Evolutionary conservation across 2,797 vertebrate species (phyloP).

Genomic region (Mionectes olivaceus): DNA sequence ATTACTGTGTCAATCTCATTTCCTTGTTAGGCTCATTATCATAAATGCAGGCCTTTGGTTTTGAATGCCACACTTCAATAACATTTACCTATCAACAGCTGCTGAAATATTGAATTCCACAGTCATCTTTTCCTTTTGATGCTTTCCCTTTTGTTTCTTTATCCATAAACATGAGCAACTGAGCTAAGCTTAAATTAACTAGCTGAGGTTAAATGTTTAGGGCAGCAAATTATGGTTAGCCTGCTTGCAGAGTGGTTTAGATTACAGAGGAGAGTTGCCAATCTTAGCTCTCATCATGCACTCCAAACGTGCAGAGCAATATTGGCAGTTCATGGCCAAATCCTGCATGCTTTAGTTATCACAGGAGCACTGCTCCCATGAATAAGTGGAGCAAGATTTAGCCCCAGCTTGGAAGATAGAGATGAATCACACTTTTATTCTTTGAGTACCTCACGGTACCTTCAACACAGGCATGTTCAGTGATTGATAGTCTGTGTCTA

Average conservation of each 20-base stretch:
- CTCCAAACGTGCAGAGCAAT: slow-evolving; percentile 50
- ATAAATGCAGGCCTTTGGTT: slow-evolving; percentile 72
- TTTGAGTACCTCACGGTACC: slow-evolving; percentile 50
- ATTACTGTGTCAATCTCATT: slow-evolving; percentile 80
- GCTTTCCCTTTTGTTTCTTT: slow-evolving; percentile 75
- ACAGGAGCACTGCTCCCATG: not conserved
- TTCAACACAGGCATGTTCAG: slow-evolving; percentile 43
- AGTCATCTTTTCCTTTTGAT: slow-evolving; percentile 80
- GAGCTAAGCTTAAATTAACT: slow-evolving; percentile 77
- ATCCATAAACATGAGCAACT: slow-evolving; percentile 80
- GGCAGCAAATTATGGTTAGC: slow-evolving; percentile 62
- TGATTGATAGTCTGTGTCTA: slow-evolving; percentile 71
- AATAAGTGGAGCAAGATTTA: slow-evolving; percentile 61
- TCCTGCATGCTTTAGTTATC: slow-evolving; percentile 37
- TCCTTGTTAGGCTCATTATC: slow-evolving; percentile 79
- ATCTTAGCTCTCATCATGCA: slow-evolving; percentile 55
- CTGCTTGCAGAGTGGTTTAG: slow-evolving; percentile 55
- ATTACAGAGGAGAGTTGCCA: slow-evolving; percentile 67
- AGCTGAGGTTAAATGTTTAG: slow-evolving; percentile 73
- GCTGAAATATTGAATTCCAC: slow-evolving; percentile 75
- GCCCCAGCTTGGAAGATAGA: slow-evolving; percentile 20
- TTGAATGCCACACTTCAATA: slow-evolving; percentile 75
- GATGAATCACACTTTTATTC: slow-evolving; percentile 71
- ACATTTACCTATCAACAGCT: slow-evolving; percentile 70
- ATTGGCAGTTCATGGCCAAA: slow-evolving; percentile 60